Evolutionary conservation across 2,113 vertebrate species (phyloP), one percentile per base, ranked within the genome.

Genomic region (Uria lomvia): DNA sequence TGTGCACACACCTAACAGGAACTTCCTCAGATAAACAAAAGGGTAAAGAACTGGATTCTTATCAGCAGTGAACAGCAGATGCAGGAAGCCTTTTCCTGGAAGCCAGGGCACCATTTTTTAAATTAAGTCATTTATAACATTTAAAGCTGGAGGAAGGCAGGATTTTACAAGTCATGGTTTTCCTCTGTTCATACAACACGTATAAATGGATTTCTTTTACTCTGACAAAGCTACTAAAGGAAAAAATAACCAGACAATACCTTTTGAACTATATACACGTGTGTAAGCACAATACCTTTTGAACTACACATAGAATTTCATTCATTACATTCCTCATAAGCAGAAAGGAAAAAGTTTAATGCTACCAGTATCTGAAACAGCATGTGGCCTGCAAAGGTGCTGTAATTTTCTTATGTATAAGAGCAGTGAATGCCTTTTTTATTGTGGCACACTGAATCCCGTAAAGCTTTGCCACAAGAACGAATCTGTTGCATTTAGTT

Each of bases 11-110:
- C 98, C 98, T 98, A 98, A 98, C 98, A 98, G 98, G 98, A 98
- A 98, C 97, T 98, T 99, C 98, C 98, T 98, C 97, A 96, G 97
- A 98, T 97, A 98, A 98, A 98, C 98, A 99, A 98, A 98, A 96
- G 97, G 76, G 97, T 96, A 93, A 97, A 96, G 97, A 94, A 88
- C 94, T 88, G 96, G 80, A 92, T 96, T 97, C 98, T 98, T 99
- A 98, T 98, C 98, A 98, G 97, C 84, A 85, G 77, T 47, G 91
- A 96, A 97, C 98, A 98, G 98, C 97, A 97, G 88, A 97, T 96
- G 97, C 98, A 98, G 98, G 98, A 98, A 99, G 94, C 95, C 97
- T 96, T 97, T 96, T 97, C 94, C 97, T 98, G 97, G 96, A 98
- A 96, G 93, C 95, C 84, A 86, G 97, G 97, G 97, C 97, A 98